A percentile compares a stretch with the other conserved stretches of the same genome.
Conservation (phyloP, 2,113 vertebrate genomes). For the Axis porcinus region DNA sequence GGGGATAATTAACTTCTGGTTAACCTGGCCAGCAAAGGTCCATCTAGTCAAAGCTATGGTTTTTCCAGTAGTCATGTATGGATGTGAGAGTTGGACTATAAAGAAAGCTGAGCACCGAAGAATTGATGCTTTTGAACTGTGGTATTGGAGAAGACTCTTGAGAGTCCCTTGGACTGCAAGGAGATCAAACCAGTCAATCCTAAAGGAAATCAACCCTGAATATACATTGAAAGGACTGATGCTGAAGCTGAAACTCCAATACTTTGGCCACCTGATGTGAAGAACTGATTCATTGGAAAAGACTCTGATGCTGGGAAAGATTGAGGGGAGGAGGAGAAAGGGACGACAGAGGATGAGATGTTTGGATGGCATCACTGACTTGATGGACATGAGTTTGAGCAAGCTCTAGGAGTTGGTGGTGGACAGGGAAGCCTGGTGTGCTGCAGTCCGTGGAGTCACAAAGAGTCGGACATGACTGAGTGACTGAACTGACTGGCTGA, state of each 20-base stretch:
- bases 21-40: neutral
- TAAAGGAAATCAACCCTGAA: neutral
- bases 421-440: neutral
- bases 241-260: neutral
- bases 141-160: neutral
- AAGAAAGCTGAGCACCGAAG: neutral
- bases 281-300: neutral
- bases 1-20: fast-evolving
- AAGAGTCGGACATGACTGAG: neutral
- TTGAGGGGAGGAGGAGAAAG: neutral
- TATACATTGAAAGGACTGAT: neutral
- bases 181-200: neutral
- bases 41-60: neutral
- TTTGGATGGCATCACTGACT: neutral
- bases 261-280: neutral
- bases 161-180: neutral
- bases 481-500: neutral
- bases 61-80: neutral
- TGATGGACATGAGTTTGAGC: neutral
- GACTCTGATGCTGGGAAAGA: neutral
- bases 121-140: neutral
- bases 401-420: neutral
- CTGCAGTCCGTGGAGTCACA: neutral
- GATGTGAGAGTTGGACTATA: neutral
- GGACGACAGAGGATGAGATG: neutral